Base-by-base conservation (phyloP, 2,113 vertebrate species). In the Ancistrus triradiatus region DNA sequence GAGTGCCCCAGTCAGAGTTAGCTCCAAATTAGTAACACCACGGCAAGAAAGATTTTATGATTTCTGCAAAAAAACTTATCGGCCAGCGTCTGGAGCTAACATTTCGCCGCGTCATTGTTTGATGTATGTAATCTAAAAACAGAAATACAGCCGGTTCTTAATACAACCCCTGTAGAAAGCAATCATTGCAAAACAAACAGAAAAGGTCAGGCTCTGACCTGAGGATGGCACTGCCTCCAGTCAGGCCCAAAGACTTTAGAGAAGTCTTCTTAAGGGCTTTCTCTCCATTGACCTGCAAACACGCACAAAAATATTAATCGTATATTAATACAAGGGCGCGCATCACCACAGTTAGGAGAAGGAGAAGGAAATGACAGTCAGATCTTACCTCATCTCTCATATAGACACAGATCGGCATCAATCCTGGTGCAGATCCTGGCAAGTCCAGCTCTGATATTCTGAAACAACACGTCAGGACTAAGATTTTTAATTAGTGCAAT, bases 171-270 rank as follows among this genome's bases (percentile, higher is more conserved):
- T n/a, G n/a, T n/a, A n/a, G n/a, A n/a, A n/a, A n/a, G n/a, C n/a
- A n/a, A n/a, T n/a, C n/a, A n/a, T n/a, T n/a, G n/a, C n/a, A n/a
- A n/a, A n/a, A n/a, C n/a, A n/a, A n/a, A n/a, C n/a, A n/a, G n/a
- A n/a, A n/a, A 21, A n/a, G 19, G 35, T 18, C 4, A 1, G 27
- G 35, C 18, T 35, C 19, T 47, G 53, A 98, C 96, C 96, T 93
- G 81, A 99, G 74, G 38, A 92, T 90, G 69, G 94, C 96, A 64
- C 80, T 97, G 80, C 95, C 95, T 66, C 88, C 88, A 0, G 89
- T 95, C 15, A 99, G 83, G 44, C 96, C 96, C 62, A 99, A 88
- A 0, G 91, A 95, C 82, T 87, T 94, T 59, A 99, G 81, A 0
- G 91, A 91, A 0, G 88, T 86, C 69, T 80, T 91, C 83, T 87